These are phyloP conservation scores for Neoarius graeffei DNA, from an alignment of 2,113 vertebrate genomes.

Conservation along the genomic window DNA sequence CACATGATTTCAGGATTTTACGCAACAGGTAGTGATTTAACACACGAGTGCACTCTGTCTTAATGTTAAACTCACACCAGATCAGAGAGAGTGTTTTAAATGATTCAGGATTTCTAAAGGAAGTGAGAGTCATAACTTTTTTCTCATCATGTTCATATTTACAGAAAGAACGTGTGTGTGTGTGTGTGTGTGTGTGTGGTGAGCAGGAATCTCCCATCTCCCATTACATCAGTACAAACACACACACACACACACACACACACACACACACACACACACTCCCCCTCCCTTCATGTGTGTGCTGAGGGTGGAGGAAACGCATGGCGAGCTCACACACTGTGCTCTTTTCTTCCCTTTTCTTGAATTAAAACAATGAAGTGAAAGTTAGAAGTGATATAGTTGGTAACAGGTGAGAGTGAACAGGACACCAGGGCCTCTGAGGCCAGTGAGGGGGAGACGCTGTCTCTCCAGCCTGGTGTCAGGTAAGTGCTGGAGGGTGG, in stretches of 20 bases:
- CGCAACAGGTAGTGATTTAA: not conserved
- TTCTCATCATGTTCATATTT: not conserved
- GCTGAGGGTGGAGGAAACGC: too few relatives aligned
- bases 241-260: too few relatives aligned
- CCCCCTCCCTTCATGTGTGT: too few relatives aligned
- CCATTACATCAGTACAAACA: not conserved
- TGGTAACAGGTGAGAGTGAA: too few relatives aligned
- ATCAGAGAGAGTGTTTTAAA: not conserved
- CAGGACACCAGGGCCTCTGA: too few relatives aligned
- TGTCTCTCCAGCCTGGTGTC: not conserved
- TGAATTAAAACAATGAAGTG: too few relatives aligned
- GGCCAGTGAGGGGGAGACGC: too few relatives aligned
- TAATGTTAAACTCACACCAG: conserved; percentile 7
- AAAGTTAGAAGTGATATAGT: too few relatives aligned
- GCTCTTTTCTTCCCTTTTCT: too few relatives aligned
- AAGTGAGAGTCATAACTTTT: conserved; percentile 24
- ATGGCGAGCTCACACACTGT: too few relatives aligned
- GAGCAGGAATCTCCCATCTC: not conserved
- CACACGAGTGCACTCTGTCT: not conserved
- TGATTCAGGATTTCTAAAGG: not conserved
- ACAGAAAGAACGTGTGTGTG: not conserved
- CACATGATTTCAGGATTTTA: not conserved
- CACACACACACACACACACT: not conserved
- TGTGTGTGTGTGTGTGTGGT: not conserved
- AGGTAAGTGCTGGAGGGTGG: not conserved